These are phyloP conservation scores for Drosophila limbata DNA, from an alignment of 2,888 invertebrate species.

Conservation along the genomic window DNA sequence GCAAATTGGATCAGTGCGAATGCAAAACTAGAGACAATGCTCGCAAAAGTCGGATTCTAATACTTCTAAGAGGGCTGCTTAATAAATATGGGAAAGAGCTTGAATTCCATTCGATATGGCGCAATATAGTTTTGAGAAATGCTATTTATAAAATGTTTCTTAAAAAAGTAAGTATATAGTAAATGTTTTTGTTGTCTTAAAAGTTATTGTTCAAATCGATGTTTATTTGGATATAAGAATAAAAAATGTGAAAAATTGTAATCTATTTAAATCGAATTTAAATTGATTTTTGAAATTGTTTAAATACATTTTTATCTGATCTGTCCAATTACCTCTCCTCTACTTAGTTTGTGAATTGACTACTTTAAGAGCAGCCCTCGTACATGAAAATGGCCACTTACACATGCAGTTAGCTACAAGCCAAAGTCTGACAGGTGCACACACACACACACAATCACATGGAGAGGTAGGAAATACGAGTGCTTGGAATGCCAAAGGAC, in stretches of 20 bases:
- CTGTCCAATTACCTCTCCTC: not conserved
- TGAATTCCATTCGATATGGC: not conserved
- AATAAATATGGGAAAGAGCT: not conserved
- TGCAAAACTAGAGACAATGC: constrained; percentile 57
- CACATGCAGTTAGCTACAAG: constrained; percentile 62
- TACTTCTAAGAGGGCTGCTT: constrained; percentile 13
- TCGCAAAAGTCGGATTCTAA: constrained; percentile 9
- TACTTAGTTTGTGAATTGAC: not conserved
- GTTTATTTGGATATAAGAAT: too few relatives aligned
- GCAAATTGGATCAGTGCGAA: constrained; percentile 68
- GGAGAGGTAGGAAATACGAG: constrained; percentile 32
- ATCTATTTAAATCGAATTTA: not conserved
- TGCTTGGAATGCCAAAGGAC: constrained; percentile 59
- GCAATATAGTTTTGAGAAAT: too few relatives aligned
- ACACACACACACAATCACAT: constrained; percentile 12
- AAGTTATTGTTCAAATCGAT: too few relatives aligned
- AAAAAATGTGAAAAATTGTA: too few relatives aligned
- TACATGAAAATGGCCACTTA: constrained; percentile 55
- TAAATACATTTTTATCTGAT: not conserved
- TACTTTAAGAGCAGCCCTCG: constrained; percentile 16
- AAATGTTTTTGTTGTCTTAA: too few relatives aligned
- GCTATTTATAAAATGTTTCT: too few relatives aligned
- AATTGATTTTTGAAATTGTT: not conserved
- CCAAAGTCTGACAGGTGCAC: constrained; percentile 27
- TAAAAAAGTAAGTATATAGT: too few relatives aligned